Evolutionary conservation across 2,888 invertebrate genomes (phyloP).

Genomic region (Stenotaenia linearis): DNA sequence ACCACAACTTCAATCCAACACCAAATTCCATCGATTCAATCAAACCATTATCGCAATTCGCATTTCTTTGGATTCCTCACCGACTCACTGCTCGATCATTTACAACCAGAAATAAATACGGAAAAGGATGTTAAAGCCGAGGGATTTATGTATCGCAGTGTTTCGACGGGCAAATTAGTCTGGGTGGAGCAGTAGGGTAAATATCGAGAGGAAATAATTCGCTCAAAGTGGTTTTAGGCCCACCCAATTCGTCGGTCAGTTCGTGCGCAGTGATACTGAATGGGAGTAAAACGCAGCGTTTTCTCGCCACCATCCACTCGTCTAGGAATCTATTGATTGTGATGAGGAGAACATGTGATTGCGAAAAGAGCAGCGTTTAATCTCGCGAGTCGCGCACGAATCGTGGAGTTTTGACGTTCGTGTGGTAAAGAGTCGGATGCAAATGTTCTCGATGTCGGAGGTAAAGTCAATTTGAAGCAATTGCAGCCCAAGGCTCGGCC

Average conservation of each 20-base stretch:
- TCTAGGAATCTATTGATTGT: neutral
- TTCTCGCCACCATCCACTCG: neutral
- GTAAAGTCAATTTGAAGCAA: neutral
- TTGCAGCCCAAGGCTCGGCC: neutral
- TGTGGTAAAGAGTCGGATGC: neutral
- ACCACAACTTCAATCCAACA: too few relatives aligned
- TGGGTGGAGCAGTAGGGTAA: neutral
- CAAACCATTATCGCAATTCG: too few relatives aligned
- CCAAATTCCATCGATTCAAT: too few relatives aligned
- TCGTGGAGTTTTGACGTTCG: neutral
- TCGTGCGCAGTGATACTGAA: neutral
- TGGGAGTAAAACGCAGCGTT: neutral
- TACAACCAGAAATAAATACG: neutral
- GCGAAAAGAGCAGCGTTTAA: neutral
- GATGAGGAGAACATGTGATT: slow-evolving; percentile 13
- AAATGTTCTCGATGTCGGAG: neutral
- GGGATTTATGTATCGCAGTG: neutral
- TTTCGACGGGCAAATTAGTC: neutral
- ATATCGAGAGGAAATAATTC: too few relatives aligned
- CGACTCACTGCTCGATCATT: neutral
- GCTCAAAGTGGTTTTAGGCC: neutral
- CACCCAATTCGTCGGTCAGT: neutral
- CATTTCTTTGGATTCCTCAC: neutral
- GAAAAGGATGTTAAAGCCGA: neutral
- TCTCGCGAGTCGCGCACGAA: neutral